Evolutionary conservation across 2,888 invertebrate species (phyloP), one percentile per base, ranked within the genome.

Genomic region (Biston betularia): DNA sequence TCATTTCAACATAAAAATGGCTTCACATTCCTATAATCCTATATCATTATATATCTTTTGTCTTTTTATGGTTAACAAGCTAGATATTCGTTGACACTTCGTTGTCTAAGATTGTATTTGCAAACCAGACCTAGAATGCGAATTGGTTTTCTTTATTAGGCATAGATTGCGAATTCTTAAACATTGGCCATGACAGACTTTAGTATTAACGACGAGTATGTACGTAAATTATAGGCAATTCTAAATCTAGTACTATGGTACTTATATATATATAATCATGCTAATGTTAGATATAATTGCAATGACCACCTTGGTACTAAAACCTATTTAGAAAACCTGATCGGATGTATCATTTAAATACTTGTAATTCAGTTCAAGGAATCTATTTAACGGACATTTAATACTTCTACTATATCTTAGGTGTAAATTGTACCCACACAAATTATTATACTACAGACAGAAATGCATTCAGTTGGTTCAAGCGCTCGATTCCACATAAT

Each of bases 301-400:
- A 61, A 63, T 50, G 72, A 68, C 72, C 66, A 76, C 83, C 84
- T 83, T 82, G 83, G 76, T 75, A 79, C 73, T 71, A 76, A 82
- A 82, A 86, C 86, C 86, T 86, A 84, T 79, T 83, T 85, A 77
- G 75, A 69, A 78, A 77, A 83, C 83, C 74, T 76, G 83, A 77
- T 81, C 72, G 67, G 73, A 74, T 71, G 74, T 75, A 75, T 77
- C 75, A 86, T 86, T 86, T 85, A 76, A 85, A 85, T 84, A 84
- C 82, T 80, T 58, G 81, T 68, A 78, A 88, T 83, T 77, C 76
- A 87, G 89, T 84, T 86, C 89, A 89, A 89, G 89, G 89, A 79
- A 58, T 66, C 68, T 45, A 67, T 62, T 53, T 35, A 60, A 60
- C 53, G 50, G 46, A 68, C 53, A 68, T 67, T 50, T 54, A 61